These are phyloP conservation scores for Drosophila triauraria DNA, from an alignment of 1,140 invertebrate species.

Conservation along the genomic window DNA sequence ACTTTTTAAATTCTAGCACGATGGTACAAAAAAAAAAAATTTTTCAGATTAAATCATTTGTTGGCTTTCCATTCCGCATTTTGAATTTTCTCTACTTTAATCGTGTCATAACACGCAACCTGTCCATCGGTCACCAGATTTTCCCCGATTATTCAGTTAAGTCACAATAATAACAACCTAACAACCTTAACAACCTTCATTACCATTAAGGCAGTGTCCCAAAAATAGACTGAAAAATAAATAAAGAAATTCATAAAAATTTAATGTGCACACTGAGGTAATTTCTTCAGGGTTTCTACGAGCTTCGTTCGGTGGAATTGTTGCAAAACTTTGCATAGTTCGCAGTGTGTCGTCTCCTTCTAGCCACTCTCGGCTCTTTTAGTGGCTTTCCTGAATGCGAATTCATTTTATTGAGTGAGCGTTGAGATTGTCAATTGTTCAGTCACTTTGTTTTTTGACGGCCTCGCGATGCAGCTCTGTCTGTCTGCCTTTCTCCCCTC, in stretches of 20 bases:
- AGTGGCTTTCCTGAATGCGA: conserved; percentile 2
- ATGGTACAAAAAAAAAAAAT: not conserved
- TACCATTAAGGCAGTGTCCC: conserved; percentile 15
- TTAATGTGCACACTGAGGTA: not conserved
- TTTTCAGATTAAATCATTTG: not conserved
- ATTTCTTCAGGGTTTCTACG: conserved; percentile 16
- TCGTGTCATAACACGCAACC: conserved; percentile 16
- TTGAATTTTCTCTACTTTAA: not conserved
- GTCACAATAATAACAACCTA: too few relatives aligned
- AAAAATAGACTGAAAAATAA: not conserved
- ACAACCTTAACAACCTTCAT: conserved; percentile 29
- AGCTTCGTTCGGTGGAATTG: not conserved
- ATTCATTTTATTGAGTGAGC: conserved; percentile 51
- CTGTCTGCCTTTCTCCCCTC: not conserved
- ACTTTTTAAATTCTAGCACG: not conserved
- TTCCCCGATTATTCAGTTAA: conserved; percentile 8
- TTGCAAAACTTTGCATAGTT: conserved; percentile 8
- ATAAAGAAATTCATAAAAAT: conserved; percentile 36
- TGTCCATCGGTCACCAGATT: conserved; percentile 2
- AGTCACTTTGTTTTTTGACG: conserved; percentile 33
- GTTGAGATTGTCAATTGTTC: conserved; percentile 35
- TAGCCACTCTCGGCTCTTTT: not conserved
- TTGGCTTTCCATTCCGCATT: not conserved
- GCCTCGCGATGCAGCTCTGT: conserved; percentile 3
- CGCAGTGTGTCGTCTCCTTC: not conserved